Evolutionary conservation across 2,888 invertebrate genomes (phyloP).

Genomic region (Lacanobia oleracea): DNA sequence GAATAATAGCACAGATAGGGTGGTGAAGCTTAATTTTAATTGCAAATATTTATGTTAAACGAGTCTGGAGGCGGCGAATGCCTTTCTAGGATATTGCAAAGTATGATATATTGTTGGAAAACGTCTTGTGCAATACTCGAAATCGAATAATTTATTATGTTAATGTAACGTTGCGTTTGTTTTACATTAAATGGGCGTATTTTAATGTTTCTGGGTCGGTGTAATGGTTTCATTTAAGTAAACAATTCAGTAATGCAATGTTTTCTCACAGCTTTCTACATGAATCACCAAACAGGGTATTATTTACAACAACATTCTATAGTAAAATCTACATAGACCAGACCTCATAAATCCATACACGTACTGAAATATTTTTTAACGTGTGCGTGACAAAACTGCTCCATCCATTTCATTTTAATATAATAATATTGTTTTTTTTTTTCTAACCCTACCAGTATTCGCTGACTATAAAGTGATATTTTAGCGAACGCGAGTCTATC

Average conservation of each 20-base stretch:
- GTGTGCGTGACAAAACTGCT: neutral
- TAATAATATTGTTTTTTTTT: too few relatives aligned
- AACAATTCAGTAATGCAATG: slow-evolving; percentile 19
- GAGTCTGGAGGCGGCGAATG: slow-evolving; percentile 76
- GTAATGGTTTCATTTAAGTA: slow-evolving; percentile 15
- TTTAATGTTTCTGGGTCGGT: slow-evolving; percentile 27
- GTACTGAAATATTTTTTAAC: neutral
- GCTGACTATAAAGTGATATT: neutral
- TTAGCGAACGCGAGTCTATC: too few relatives aligned
- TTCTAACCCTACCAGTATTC: neutral
- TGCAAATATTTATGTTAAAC: slow-evolving; percentile 91
- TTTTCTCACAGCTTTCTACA: neutral
- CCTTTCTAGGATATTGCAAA: slow-evolving; percentile 82
- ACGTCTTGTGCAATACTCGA: slow-evolving; percentile 69
- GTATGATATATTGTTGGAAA: slow-evolving; percentile 83
- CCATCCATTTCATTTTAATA: neutral
- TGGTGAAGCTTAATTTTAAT: slow-evolving; percentile 89
- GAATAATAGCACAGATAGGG: slow-evolving; percentile 90
- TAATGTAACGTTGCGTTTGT: slow-evolving; percentile 55
- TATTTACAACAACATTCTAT: neutral
- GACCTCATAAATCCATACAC: too few relatives aligned
- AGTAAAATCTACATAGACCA: neutral
- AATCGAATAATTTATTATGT: slow-evolving; percentile 70
- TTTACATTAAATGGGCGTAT: slow-evolving; percentile 56
- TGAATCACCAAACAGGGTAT: neutral